Evolutionary conservation across 2,113 vertebrate species (phyloP).

Genomic region (Callorhinus ursinus): DNA sequence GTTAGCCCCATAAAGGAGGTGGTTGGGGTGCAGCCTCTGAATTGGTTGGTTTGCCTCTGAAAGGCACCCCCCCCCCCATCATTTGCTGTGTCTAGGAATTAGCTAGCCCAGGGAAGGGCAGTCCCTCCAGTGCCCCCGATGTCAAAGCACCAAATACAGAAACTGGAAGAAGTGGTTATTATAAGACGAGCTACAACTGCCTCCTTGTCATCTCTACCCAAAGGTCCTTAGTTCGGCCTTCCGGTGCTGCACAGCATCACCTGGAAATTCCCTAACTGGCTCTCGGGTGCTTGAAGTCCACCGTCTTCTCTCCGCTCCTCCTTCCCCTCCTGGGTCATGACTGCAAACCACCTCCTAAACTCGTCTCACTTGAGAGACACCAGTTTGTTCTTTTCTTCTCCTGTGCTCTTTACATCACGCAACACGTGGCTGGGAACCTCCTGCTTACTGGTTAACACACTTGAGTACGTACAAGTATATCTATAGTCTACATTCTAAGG

Average conservation of each 20-base stretch:
- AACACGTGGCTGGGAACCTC: not conserved
- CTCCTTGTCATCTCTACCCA: not conserved
- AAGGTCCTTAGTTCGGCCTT: not conserved
- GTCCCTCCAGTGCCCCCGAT: not conserved
- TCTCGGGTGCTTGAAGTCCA: not conserved
- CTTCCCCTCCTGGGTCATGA: not conserved
- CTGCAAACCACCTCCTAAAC: not conserved
- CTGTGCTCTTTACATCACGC: not conserved
- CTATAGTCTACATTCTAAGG: not conserved
- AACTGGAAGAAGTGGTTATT: not conserved
- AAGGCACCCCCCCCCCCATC: not conserved
- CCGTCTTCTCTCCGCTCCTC: not conserved
- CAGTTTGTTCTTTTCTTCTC: not conserved
- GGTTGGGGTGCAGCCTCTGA: not conserved
- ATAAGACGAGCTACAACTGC: not conserved
- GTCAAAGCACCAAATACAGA: not conserved
- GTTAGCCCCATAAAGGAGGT: not conserved
- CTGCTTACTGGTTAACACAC: not conserved
- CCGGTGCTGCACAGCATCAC: no score
- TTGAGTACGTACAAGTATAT: not conserved
- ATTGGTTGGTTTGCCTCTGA: not conserved
- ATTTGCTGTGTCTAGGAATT: not conserved
- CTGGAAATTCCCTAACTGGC: not conserved
- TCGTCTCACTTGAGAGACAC: not conserved
- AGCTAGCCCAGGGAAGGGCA: not conserved